Base-by-base conservation (phyloP, 1,140 invertebrate species). In the Drosophila azteca region DNA sequence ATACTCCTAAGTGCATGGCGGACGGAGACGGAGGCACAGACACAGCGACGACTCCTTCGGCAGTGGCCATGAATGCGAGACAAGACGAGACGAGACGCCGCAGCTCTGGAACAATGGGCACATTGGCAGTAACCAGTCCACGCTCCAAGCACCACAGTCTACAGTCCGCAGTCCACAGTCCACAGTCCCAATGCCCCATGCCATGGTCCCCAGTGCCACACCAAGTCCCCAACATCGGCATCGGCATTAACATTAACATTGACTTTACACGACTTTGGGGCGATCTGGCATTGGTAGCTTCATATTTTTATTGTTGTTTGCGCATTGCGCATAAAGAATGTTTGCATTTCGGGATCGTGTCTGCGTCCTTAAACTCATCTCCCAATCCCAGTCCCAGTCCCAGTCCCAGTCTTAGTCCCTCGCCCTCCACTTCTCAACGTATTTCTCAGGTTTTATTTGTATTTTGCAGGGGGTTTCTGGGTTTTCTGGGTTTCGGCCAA, bases 291-390 rank as follows among this genome's bases (percentile, higher is more conserved):
- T 81, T 81, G 82, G 79, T 76, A 87, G 78, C 83, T 83, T 88
- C 84, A 88, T 88, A 88, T 88, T 88, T 88, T 88, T 88, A 89
- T 88, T 88, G 84, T 88, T 87, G 77, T 87, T 85, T 71, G 70
- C 71, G 76, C 82, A 85, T 88, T 87, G 83, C 53, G 61, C 71
- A 74, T 82, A 85, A 85, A 85, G 83, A 87, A 87, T 78, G 63
- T 80, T 75, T 83, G 71, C 74, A 45, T 58, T 55, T 60, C 50
- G 50, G 72, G 72, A 73, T 88, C 83, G 83, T 88, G 83, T 75
- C 79, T 67, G 71, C 52, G 79, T 88, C 84, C 83, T 88, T 88
- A 88, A 88, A 69, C 66, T 58, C 31, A 31, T 31, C 31, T 31
- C 31, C 31, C 31, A 31, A 7, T 31, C 29, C 1, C 6, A 29